These are phyloP conservation scores for Junco hyemalis DNA, from an alignment of 2,113 vertebrate genomes.

Conservation along the genomic window DNA sequence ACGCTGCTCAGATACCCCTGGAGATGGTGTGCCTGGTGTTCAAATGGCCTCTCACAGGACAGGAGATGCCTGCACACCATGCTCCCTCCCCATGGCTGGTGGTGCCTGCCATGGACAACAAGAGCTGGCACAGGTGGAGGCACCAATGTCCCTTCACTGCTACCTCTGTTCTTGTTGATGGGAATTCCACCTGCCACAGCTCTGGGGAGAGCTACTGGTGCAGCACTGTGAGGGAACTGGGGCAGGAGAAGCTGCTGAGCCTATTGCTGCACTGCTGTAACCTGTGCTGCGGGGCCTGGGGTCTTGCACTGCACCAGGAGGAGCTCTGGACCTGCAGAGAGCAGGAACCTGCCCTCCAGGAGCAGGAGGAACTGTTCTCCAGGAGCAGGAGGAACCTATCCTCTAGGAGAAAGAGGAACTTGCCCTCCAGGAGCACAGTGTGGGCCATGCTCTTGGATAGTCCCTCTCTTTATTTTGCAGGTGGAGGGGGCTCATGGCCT, in stretches of 20 bases:
- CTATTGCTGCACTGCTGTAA: not conserved
- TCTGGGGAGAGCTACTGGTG: not conserved
- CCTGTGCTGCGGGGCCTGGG: not conserved
- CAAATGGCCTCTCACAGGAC: not conserved
- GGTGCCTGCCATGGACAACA: not conserved
- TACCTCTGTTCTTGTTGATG: not conserved
- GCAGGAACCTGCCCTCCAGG: not conserved
- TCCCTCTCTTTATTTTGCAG: not conserved
- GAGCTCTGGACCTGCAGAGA: not conserved
- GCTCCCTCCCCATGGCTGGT: not conserved
- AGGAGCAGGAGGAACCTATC: too few relatives aligned
- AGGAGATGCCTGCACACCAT: fast-evolving
- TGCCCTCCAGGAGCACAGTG: fast-evolving
- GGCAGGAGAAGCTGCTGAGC: not conserved
- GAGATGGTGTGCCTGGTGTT: not conserved
- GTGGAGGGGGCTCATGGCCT: not conserved
- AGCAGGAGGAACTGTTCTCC: not conserved
- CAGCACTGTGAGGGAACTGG: not conserved
- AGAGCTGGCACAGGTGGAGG: not conserved
- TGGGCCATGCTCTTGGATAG: not conserved
- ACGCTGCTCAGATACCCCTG: not conserved
- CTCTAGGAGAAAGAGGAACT: too few relatives aligned
- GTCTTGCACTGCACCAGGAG: not conserved
- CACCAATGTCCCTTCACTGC: fast-evolving
- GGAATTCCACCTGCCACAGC: not conserved